Evolutionary conservation across 2,113 vertebrate genomes (phyloP).

Genomic region (Neogale vison): DNA sequence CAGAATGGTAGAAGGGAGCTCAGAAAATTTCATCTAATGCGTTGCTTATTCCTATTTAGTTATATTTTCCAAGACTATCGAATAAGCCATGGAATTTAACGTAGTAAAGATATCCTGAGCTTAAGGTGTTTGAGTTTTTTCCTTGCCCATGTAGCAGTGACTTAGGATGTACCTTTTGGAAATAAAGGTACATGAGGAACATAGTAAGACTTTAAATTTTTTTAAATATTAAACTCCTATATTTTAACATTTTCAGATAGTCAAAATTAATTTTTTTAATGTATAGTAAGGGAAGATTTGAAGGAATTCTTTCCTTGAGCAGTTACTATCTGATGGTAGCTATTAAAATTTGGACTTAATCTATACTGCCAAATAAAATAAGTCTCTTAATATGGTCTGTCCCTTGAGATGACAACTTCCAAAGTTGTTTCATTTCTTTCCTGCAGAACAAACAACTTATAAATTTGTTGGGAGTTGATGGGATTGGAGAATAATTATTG

Average conservation of each 20-base stretch:
- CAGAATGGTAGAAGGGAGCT: background rate
- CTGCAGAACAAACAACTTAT: background rate
- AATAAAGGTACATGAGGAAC: background rate
- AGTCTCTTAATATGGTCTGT: background rate
- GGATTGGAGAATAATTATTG: background rate
- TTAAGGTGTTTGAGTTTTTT: background rate
- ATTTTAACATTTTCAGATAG: slow-evolving; percentile 33
- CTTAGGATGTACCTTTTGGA: background rate
- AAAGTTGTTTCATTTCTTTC: slow-evolving; percentile 38
- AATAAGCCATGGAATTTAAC: background rate
- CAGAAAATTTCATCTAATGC: background rate
- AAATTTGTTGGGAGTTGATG: background rate
- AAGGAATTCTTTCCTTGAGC: slow-evolving; percentile 7
- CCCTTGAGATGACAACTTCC: background rate
- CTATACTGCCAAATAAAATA: background rate
- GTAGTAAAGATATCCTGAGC: background rate
- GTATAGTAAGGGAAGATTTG: slow-evolving; percentile 5
- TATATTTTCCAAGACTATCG: background rate
- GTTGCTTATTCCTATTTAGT: background rate
- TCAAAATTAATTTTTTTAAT: background rate
- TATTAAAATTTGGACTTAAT: background rate
- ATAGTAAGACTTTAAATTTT: slow-evolving; percentile 16
- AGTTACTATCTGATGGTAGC: background rate
- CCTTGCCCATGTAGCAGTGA: background rate
- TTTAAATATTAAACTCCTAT: slow-evolving; percentile 4